Percentiles rank a stretch among this genome's conserved stretches.
phyloP scores from a whole-genome alignment of 2,888 invertebrate species.

The Ischnura elegans region DNA sequence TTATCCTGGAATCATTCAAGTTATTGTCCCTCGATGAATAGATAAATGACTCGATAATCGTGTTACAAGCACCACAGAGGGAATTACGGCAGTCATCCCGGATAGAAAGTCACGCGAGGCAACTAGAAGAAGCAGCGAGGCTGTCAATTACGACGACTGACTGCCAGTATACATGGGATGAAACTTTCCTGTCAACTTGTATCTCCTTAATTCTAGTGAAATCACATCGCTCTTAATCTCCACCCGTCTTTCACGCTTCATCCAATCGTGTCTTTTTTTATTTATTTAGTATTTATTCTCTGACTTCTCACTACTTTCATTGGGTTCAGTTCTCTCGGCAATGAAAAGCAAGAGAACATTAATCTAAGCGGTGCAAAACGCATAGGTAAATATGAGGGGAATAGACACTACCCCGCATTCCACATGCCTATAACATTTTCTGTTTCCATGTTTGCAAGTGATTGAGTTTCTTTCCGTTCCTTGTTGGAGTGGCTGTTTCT shows the following conservation, averaged over 20 bases:
- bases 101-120: constrained; percentile 10
- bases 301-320: not conserved
- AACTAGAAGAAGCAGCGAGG: not conserved
- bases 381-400: not conserved
- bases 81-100: not conserved
- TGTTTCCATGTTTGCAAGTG: not conserved
- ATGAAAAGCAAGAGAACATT: not conserved
- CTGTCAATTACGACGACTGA: constrained; percentile 1
- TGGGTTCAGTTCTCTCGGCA: not conserved
- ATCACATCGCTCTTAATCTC: not conserved
- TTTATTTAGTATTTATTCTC: not conserved
- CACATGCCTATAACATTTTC: not conserved
- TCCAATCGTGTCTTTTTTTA: not conserved
- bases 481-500: not conserved
- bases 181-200: not conserved
- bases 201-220: not conserved
- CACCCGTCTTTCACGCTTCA: not conserved
- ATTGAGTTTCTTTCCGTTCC: not conserved
- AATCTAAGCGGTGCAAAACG: not conserved
- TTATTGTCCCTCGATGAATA: constrained; percentile 20
- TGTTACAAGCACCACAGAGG: not conserved
- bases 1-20: not conserved
- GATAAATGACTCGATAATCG: constrained; percentile 17
- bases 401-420: not conserved
- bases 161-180: not conserved